Evolutionary conservation across 2,888 invertebrate genomes (phyloP).

Genomic region (Sisyra nigra): DNA sequence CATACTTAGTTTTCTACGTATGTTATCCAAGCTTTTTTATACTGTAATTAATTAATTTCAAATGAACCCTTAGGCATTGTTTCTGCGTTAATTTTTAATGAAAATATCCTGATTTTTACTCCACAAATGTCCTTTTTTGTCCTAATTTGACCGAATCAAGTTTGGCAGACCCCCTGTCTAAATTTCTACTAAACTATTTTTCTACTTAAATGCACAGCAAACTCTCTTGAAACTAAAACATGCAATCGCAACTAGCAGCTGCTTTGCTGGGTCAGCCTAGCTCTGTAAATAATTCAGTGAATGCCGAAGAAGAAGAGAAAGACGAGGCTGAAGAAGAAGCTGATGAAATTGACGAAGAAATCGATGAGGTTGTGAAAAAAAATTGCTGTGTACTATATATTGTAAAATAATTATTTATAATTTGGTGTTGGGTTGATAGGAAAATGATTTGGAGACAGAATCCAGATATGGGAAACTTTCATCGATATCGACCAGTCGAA

Average conservation of each 20-base stretch:
- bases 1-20: too few species aligned
- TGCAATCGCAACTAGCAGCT: constrained; percentile 30
- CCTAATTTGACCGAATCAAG: too few species aligned
- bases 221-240: neutral
- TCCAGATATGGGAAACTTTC: constrained; percentile 6
- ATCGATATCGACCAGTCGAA: constrained; percentile 32
- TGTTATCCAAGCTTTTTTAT: too few species aligned
- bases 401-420: neutral
- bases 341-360: constrained; percentile 36
- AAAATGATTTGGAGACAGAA: constrained; percentile 7
- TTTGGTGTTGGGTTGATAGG: constrained; percentile 15
- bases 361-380: constrained; percentile 31
- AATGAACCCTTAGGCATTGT: too few species aligned
- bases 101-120: too few species aligned
- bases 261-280: constrained; percentile 27
- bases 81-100: too few species aligned
- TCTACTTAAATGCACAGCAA: neutral
- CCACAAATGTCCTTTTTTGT: too few species aligned
- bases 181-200: too few species aligned
- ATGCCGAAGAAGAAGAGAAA: constrained; percentile 24
- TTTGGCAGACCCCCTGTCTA: too few species aligned
- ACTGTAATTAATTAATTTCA: too few species aligned
- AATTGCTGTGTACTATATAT: neutral
- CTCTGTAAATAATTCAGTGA: constrained; percentile 20
- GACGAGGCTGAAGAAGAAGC: constrained; percentile 35